Evolutionary conservation across 2,888 invertebrate species (phyloP).

Genomic region (Epinotia bilunana): DNA sequence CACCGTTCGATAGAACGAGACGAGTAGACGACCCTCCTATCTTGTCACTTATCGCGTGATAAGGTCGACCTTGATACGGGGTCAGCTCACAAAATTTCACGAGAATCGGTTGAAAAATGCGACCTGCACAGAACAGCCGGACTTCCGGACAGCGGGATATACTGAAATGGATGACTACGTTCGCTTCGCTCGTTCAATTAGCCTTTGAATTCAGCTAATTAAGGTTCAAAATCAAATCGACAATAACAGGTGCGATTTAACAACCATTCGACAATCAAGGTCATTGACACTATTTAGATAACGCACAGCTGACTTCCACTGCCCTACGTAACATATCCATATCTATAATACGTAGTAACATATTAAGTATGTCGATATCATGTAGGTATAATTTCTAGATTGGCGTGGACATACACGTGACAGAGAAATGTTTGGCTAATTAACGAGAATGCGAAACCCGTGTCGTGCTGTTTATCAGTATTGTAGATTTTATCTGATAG

Average conservation of each 20-base stretch:
- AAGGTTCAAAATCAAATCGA: background rate
- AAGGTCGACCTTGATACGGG: too few species aligned
- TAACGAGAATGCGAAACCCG: constrained; percentile 18
- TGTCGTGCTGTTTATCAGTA: constrained; percentile 3
- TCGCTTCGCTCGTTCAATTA: too few species aligned
- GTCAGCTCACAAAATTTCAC: too few species aligned
- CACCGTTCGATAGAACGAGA: too few species aligned
- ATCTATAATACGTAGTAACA: constrained; percentile 3
- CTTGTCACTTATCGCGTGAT: too few species aligned
- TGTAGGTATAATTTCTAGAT: constrained; percentile 5
- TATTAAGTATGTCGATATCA: background rate
- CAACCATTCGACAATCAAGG: constrained; percentile 1
- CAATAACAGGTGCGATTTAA: background rate
- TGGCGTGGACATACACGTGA: constrained; percentile 8
- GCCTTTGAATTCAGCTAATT: background rate
- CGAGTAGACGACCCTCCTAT: too few species aligned
- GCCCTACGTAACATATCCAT: background rate
- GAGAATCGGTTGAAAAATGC: too few species aligned
- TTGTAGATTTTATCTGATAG: constrained; percentile 18
- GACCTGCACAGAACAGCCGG: too few species aligned
- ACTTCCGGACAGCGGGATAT: too few species aligned
- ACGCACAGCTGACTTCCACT: background rate
- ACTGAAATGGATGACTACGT: too few species aligned
- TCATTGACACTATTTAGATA: constrained; percentile 13
- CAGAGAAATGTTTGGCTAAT: background rate